Evolutionary conservation across 2,888 invertebrate species (phyloP).

Genomic region (Caenorhabditis imperialis): DNA sequence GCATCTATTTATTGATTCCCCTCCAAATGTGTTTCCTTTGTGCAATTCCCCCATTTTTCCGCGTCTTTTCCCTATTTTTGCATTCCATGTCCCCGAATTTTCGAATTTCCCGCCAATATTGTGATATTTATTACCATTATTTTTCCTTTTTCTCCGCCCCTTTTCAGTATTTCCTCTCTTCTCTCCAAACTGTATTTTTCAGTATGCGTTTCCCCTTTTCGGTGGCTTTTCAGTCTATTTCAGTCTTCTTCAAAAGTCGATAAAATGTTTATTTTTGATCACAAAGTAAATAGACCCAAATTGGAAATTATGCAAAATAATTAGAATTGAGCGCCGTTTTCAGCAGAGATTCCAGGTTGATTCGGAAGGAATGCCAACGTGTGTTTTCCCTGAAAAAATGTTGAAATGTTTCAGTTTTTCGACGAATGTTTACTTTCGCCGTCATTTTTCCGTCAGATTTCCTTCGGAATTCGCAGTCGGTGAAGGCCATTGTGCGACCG

Average conservation of each 20-base stretch:
- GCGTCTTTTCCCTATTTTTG: neutral
- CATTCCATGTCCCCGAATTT: neutral
- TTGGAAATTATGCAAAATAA: neutral
- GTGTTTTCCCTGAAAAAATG: constrained; percentile 60
- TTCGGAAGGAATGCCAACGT: constrained; percentile 61
- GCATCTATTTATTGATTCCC: constrained; percentile 1
- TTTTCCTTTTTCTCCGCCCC: constrained; percentile 8
- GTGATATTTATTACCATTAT: constrained; percentile 9
- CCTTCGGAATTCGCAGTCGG: constrained; percentile 73
- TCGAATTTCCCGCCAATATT: constrained; percentile 9
- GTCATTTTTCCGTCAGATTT: constrained; percentile 71
- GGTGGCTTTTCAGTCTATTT: neutral
- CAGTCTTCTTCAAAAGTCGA: constrained; percentile 1
- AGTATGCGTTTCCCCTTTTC: constrained; percentile 30
- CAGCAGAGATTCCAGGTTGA: constrained; percentile 50
- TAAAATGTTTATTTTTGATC: constrained; percentile 7
- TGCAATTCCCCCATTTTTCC: constrained; percentile 17
- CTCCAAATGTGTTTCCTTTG: neutral
- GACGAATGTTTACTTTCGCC: constrained; percentile 60
- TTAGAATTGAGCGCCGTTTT: constrained; percentile 51
- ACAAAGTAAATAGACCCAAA: no score
- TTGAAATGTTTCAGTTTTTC: neutral
- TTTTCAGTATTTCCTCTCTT: constrained; percentile 5
- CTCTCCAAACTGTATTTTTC: neutral
- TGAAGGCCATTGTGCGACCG: constrained; percentile 73